Evolutionary conservation across 92 coral and sea anemone genomes (phyloP).

Genomic region (Pocillopora grandis): DNA sequence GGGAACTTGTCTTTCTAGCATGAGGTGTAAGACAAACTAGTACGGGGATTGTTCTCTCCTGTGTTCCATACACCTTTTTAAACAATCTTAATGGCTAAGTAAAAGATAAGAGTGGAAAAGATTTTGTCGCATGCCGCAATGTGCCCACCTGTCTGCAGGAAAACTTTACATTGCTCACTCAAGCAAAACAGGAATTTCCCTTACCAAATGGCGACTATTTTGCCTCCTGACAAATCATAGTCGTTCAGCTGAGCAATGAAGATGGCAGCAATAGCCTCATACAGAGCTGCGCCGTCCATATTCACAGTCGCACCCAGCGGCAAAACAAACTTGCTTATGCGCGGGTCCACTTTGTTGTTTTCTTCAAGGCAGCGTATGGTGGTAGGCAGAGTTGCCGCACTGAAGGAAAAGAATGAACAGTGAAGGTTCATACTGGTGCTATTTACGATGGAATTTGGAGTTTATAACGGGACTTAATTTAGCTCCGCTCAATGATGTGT

Average conservation of each 20-base stretch:
- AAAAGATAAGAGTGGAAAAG: too few species aligned
- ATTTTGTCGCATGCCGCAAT: too few species aligned
- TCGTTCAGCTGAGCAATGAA: conserved; percentile 80
- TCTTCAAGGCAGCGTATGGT: conserved; percentile 83
- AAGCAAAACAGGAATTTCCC: neutral
- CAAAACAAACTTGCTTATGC: conserved; percentile 80
- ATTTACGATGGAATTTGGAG: neutral
- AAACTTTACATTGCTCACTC: too few species aligned
- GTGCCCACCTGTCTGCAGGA: too few species aligned
- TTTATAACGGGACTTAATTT: too few species aligned
- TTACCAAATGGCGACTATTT: conserved; percentile 77
- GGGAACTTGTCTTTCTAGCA: neutral
- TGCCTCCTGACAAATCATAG: conserved; percentile 60
- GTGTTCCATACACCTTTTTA: too few species aligned
- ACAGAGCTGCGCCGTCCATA: conserved; percentile 89
- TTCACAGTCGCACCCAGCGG: conserved; percentile 88
- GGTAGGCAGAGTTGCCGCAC: conserved; percentile 82
- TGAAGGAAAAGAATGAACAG: neutral
- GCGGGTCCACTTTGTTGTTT: conserved; percentile 73
- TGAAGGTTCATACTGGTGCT: neutral
- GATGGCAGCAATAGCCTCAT: conserved; percentile 83
- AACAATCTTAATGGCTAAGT: too few species aligned
- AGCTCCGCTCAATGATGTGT: too few species aligned
- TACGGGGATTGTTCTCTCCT: neutral
- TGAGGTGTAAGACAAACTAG: neutral